Evolutionary conservation across 2,888 invertebrate genomes (phyloP).

Genomic region (Portevinia maculata): DNA sequence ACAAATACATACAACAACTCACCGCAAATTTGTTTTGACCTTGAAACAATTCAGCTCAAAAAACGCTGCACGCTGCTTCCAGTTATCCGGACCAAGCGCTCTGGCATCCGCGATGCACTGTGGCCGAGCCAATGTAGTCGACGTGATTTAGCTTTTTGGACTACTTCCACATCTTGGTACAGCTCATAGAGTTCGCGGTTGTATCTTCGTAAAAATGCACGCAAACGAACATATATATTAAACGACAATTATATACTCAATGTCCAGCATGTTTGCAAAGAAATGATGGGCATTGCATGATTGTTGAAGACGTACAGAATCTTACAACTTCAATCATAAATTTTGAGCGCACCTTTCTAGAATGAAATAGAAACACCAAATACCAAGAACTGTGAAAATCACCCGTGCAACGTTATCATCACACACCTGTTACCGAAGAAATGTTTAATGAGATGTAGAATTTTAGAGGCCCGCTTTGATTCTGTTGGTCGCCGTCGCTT

Average conservation of each 20-base stretch:
- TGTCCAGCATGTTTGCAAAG: constrained; percentile 38
- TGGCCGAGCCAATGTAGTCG: too few relatives aligned
- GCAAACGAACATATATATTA: constrained; percentile 35
- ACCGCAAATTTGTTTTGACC: too few relatives aligned
- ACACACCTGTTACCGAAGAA: constrained; percentile 26
- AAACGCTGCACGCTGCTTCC: too few relatives aligned
- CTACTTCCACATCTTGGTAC: too few relatives aligned
- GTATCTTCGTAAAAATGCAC: constrained; percentile 11
- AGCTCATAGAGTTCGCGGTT: too few relatives aligned
- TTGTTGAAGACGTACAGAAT: background rate
- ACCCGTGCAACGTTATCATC: constrained; percentile 42
- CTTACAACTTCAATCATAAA: background rate
- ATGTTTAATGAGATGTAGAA: constrained; percentile 54
- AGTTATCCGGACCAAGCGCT: too few relatives aligned
- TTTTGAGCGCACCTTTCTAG: constrained; percentile 13
- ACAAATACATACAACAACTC: too few relatives aligned
- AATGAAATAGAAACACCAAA: constrained; percentile 8
- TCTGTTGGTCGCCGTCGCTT: background rate
- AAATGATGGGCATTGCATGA: constrained; percentile 41
- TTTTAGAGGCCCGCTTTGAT: constrained; percentile 29
- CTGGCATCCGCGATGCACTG: too few relatives aligned
- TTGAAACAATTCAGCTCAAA: too few relatives aligned
- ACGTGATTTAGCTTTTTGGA: too few relatives aligned
- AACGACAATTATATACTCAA: constrained; percentile 33
- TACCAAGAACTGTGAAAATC: constrained; percentile 10